phyloP scores from a whole-genome alignment of 2,113 vertebrate genomes.

The Synchiropus splendidus region DNA sequence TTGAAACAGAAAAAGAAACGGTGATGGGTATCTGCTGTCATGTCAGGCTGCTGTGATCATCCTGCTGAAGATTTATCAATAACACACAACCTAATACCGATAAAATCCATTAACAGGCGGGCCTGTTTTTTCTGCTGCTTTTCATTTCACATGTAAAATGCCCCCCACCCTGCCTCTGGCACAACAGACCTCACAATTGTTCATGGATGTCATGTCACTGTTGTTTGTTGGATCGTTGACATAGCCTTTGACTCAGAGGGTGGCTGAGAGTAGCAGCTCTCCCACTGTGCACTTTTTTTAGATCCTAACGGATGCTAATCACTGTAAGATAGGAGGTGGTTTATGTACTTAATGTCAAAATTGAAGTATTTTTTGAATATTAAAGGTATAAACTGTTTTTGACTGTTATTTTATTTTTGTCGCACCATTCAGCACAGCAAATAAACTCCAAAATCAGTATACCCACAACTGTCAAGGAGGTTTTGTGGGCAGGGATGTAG shows the following conservation, averaged over 20 bases:
- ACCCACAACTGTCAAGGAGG: no score
- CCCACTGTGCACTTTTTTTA: constrained; percentile 66
- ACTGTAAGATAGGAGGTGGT: constrained; percentile 44
- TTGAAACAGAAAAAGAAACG: constrained; percentile 95
- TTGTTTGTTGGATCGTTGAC: constrained; percentile 32
- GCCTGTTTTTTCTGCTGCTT: constrained; percentile 33
- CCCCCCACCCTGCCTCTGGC: constrained; percentile 5
- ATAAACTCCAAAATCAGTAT: no score
- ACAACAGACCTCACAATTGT: constrained; percentile 7
- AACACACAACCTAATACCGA: constrained; percentile 13
- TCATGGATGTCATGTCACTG: constrained; percentile 7
- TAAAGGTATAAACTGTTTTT: constrained; percentile 41
- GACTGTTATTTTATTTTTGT: no score
- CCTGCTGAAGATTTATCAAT: not conserved
- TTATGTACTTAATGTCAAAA: constrained; percentile 57
- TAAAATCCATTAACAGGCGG: constrained; percentile 36
- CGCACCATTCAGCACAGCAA: no score
- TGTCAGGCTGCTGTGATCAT: no score
- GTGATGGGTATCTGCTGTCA: no score
- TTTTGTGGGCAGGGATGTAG: no score
- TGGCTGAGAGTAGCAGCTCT: constrained; percentile 36
- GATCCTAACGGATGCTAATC: constrained; percentile 46
- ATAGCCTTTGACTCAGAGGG: constrained; percentile 40
- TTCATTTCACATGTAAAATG: not conserved
- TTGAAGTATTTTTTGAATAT: constrained; percentile 66